Evolutionary conservation across 2,888 invertebrate genomes (phyloP), one percentile per base, ranked within the genome.

Genomic region (Resseliella maxima): DNA sequence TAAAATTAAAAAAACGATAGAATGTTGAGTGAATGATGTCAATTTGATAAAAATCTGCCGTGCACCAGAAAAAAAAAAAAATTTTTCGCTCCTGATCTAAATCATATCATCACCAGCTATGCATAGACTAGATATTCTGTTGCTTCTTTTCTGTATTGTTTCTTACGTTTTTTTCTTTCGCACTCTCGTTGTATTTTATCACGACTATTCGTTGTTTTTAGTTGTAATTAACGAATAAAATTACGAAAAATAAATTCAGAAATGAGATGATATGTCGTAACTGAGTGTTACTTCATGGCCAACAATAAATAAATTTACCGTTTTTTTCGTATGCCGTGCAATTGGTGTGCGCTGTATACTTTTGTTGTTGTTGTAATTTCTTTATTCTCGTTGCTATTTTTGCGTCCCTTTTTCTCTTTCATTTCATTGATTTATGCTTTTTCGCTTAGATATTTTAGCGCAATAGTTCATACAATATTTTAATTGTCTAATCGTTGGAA

Each of bases 211-310:
- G 35, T 81, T 81, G 36, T 81, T 83, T 83, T 83, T 36, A 83
- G 38, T n/a, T 38, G 83, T 38, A 83, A 38, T 83, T 83, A 83
- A 83, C 38, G 83, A n/a, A 83, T 21, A 38, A 83, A 83, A 83
- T 83, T 83, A 83, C 83, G 83, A 83, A 31, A 72, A 38, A 38
- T n/a, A 36, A n/a, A 27, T 6, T n/a, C 83, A 38, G 41, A 83
- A 83, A 83, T n/a, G 83, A 83, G 83, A 83, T 83, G 83, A 36
- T 36, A 83, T 83, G 36, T 83, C 83, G 83, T 83, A 83, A 83
- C 83, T 27, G 83, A 38, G n/a, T 27, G n/a, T 38, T n/a, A 83
- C 83, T 83, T 83, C 83, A 83, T 38, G 83, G 83, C 83, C 83
- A 83, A 72, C 72, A 15, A 72, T 38, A 83, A 83, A 83, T 83